Base-by-base conservation (phyloP, 1,140 invertebrate species). In the Mya arenaria region DNA sequence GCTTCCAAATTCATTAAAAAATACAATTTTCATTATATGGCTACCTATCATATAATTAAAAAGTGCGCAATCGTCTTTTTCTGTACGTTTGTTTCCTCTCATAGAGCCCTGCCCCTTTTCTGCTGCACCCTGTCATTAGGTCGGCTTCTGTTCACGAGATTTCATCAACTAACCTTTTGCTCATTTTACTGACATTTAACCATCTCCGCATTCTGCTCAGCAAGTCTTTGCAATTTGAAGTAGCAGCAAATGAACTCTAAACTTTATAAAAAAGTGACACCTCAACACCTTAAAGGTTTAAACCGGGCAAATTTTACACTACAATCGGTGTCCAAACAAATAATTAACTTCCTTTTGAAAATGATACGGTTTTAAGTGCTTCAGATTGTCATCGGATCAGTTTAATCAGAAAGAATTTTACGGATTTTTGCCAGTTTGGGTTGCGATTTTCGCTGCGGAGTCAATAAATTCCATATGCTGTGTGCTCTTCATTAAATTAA, bases 341-440 rank as follows among this genome's bases (percentile, higher is more conserved):
- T 78, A 68, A 78, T 78, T 78, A 78, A 78, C 48, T 58, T 66
- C 37, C 32, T 44, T 55, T 78, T 78, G 75, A 78, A 78, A 78
- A 32, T 44, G 75, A 78, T 78, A 78, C 55, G 28, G 55, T 17
- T 37, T 65, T 37, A 63, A 65, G 62, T 25, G 25, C 63, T 39
- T 17, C 23, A 78, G 36, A 68, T 78, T 68, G 23, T 44, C 30
- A 68, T 78, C 62, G 28, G 56, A 56, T 78, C 55, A 37, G n/a
- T 23, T 8, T 52, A 23, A 66, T 78, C 65, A 30, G 28, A 10
- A 30, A 17, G 48, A 52, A 37, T 56, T 78, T 65, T 78, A 52
- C 75, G 60, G 75, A 37, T 78, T 78, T 78, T n/a, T n/a, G n/a
- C n/a, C n/a, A n/a, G n/a, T n/a, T n/a, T n/a, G n/a, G n/a, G n/a